Percentiles rank a stretch among this genome's conserved stretches.
Evolutionary conservation across 2,797 vertebrate genomes (phyloP).

Genomic region (Danio jaintianensis): DNA sequence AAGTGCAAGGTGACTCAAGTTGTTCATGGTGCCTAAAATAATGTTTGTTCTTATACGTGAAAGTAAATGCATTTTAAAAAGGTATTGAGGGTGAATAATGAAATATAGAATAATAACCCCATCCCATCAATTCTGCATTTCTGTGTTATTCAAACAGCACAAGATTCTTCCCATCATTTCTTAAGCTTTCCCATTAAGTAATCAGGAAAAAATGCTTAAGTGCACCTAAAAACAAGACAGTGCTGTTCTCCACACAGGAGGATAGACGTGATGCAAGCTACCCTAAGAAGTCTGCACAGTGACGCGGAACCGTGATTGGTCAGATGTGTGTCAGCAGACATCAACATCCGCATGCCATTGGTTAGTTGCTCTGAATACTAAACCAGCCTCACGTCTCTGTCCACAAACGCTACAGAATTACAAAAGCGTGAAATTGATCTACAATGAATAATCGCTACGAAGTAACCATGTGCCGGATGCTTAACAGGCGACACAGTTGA

Average conservation of each 20-base stretch:
- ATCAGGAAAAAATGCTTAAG: not conserved
- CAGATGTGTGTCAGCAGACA: conserved; percentile 92
- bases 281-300: conserved; percentile 81
- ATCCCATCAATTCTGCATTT: not conserved
- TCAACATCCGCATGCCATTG: conserved; percentile 90
- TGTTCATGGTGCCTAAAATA: not conserved
- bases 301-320: conserved; percentile 85
- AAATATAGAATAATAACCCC: not conserved
- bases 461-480: not conserved
- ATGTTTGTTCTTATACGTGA: not conserved
- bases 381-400: conserved; percentile 13
- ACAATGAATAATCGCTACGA: not conserved
- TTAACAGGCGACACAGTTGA: not conserved
- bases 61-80: not conserved
- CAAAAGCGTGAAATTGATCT: conserved; percentile 23
- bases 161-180: not conserved
- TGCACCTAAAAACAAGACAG: not conserved
- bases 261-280: conserved; percentile 72
- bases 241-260: not conserved
- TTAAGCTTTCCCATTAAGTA: not conserved
- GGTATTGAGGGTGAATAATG: not conserved
- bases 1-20: not conserved
- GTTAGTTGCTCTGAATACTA: conserved; percentile 55
- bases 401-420: conserved; percentile 38
- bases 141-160: not conserved